These are phyloP conservation scores for Pedionomus torquatus DNA, from an alignment of 2,113 vertebrate genomes.

Conservation along the genomic window DNA sequence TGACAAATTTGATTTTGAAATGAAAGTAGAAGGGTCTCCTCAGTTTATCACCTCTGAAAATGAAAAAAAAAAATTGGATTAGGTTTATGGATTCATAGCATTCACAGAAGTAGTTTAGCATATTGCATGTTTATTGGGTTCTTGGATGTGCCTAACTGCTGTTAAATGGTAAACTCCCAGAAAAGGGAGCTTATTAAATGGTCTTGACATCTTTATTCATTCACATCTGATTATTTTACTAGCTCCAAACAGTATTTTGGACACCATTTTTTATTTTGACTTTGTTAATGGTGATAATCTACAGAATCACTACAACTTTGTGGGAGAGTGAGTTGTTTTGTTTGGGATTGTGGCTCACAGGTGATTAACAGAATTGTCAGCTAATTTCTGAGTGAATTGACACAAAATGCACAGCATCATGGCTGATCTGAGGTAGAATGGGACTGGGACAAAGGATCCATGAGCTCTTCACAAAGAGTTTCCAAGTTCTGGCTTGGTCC, in stretches of 20 bases:
- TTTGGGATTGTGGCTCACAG: neutral
- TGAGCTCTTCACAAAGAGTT: neutral
- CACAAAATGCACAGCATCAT: neutral
- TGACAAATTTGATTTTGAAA: conserved; percentile 26
- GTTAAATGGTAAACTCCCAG: neutral
- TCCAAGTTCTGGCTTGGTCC: neutral
- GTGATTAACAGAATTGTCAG: neutral
- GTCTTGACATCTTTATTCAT: neutral
- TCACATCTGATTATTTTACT: neutral
- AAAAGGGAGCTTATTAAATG: neutral
- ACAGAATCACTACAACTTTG: neutral
- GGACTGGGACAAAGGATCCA: neutral
- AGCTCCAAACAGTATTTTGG: neutral
- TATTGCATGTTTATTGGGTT: neutral
- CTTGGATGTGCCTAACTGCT: neutral
- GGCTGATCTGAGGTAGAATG: neutral
- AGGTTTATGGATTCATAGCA: neutral
- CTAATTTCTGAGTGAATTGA: neutral
- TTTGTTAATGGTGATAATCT: neutral
- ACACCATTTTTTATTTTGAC: neutral
- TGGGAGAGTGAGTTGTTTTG: neutral
- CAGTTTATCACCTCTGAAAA: conserved; percentile 4
- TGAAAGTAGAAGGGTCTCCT: neutral
- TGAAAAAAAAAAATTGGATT: neutral
- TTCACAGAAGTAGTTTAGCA: neutral